phyloP scores from a whole-genome alignment of 1,140 invertebrate genomes.

The Philotrypesis tridentata region DNA sequence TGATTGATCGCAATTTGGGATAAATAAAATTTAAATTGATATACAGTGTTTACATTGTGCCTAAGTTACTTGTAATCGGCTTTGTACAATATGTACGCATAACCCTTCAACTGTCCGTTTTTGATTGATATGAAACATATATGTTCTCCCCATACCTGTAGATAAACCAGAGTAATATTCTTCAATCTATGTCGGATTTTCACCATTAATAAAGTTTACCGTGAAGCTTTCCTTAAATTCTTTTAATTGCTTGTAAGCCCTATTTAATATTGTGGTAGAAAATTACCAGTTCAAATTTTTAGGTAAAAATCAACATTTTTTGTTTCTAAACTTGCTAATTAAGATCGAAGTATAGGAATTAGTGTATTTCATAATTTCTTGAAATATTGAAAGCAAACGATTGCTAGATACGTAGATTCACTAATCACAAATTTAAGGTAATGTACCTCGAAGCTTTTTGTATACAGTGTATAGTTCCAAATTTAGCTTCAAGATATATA shows the following conservation, averaged over 20 bases:
- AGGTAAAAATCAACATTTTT: too few relatives aligned
- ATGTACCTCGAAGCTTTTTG: too few relatives aligned
- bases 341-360: too few relatives aligned
- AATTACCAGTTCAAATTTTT: too few relatives aligned
- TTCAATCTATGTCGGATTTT: neutral
- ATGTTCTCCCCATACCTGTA: neutral
- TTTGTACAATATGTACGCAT: neutral
- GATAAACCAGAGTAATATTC: conserved; percentile 10
- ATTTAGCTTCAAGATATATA: too few relatives aligned
- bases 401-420: too few relatives aligned
- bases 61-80: neutral
- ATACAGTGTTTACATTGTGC: neutral
- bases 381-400: too few relatives aligned
- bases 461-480: too few relatives aligned
- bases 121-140: conserved; percentile 39
- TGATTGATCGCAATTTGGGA: neutral
- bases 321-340: too few relatives aligned
- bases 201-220: conserved; percentile 7
- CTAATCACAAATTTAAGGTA: too few relatives aligned
- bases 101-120: conserved; percentile 13
- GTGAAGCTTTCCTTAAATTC: neutral
- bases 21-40: neutral
- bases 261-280: too few relatives aligned
- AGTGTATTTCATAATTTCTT: too few relatives aligned
- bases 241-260: neutral